Percentiles rank a stretch among this genome's conserved stretches.
These are phyloP conservation scores for Labeo calbasu DNA, from an alignment of 2,797 vertebrate genomes.

Conservation along the genomic window DNA sequence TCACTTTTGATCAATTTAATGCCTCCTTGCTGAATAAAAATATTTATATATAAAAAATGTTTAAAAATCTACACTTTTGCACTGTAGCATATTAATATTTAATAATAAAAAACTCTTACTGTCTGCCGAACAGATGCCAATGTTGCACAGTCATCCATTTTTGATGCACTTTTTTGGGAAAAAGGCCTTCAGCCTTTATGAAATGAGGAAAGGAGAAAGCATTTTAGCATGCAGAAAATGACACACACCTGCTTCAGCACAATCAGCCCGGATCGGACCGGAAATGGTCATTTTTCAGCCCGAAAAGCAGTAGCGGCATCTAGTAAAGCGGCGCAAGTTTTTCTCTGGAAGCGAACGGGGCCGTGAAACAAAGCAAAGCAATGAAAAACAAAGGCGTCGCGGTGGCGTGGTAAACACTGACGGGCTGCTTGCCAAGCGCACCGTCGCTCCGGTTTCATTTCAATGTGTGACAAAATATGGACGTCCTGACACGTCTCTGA, in stretches of 20 bases:
- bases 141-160: neutral
- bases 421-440: conserved; percentile 73
- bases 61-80: neutral
- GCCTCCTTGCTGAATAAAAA: neutral
- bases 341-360: neutral
- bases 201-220: neutral
- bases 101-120: neutral
- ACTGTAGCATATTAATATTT: neutral
- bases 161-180: neutral
- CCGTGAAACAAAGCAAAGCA: conserved; percentile 32
- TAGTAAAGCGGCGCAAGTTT: neutral
- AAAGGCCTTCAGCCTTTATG: neutral
- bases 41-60: neutral
- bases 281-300: neutral
- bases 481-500: conserved; percentile 76
- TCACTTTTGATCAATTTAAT: neutral
- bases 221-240: neutral
- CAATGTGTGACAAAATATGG: conserved; percentile 76
- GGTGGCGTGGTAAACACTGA: conserved; percentile 60
- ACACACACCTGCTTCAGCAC: neutral
- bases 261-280: neutral
- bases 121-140: neutral
- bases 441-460: conserved; percentile 69
- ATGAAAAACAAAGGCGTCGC: conserved; percentile 15
- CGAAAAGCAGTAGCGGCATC: neutral